Base-by-base conservation (phyloP, 1,140 invertebrate genomes). In the Drosophila malerkotliana region DNA sequence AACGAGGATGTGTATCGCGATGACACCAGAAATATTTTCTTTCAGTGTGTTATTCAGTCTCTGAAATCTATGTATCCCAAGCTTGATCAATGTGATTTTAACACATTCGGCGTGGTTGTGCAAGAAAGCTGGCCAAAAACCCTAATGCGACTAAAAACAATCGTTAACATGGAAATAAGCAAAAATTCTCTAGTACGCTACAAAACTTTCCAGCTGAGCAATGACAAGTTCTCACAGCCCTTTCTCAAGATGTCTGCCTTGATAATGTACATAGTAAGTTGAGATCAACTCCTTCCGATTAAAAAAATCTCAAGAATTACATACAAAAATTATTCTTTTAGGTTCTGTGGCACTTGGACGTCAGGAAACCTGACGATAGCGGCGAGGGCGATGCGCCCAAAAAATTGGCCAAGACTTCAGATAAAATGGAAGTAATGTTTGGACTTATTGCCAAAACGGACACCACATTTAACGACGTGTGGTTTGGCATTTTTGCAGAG, bases 401-500 rank as follows among this genome's bases (percentile, higher is more conserved):
- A 7, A 91, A 91, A 60, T 45, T 90, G 5, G 0, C 28, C 0
- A 64, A 47, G 26, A 15, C 52, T 14, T 9, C 60, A 1, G 90
- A 91, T 44, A 62, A 56, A 61, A 41, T 90, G 32, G 82, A 81
- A 9, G 41, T n/a, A 10, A 21, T 91, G 8, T 72, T 91, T 12
- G n/a, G 28, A 0, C 47, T 87, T 2, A 79, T 91, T 1, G 68
- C 80, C 10, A 64, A 62, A 8, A 57, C 75, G 12, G 74, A 83
- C 9, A 53, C 63, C 0, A 69, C 53, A 2, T 87, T 90, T 9
- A 87, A 80, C 57, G 89, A 80, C 37, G 74, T 78, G 5, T 91
- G 89, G 89, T 80, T 91, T 52, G 81, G 81, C 28, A 81, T 91
- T 8, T 78, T 83, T n/a, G 47, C 81, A 0, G 76, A 83, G 30